Evolutionary conservation across 2,888 invertebrate genomes (phyloP).

Genomic region (Hyppa rectilinea): DNA sequence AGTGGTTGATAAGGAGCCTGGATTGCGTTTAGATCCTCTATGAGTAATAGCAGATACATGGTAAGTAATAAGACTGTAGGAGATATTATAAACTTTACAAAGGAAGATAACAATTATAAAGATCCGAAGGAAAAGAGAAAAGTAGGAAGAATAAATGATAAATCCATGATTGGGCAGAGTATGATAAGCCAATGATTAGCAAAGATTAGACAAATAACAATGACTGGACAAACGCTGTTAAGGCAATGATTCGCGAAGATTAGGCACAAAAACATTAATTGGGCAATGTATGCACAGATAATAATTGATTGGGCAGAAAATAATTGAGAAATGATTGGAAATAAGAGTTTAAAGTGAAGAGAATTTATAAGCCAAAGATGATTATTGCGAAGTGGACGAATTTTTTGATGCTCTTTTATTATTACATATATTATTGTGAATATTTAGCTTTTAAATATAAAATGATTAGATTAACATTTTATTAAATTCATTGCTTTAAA

Average conservation of each 20-base stretch:
- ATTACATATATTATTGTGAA: no score
- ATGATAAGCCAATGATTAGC: not conserved
- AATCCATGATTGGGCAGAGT: not conserved
- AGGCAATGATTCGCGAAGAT: not conserved
- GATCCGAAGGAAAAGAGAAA: not conserved
- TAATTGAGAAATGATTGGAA: not conserved
- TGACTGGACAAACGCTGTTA: not conserved
- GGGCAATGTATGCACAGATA: no score
- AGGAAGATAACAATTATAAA: not conserved
- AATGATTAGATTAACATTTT: no score
- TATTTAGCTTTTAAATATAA: no score
- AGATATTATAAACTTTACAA: not conserved
- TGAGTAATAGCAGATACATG: conserved; percentile 15
- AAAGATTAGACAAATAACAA: not conserved
- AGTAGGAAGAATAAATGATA: no score
- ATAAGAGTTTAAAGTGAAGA: not conserved
- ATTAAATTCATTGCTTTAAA: no score
- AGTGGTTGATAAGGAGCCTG: conserved; percentile 49
- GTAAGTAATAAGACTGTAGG: not conserved
- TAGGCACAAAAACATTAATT: not conserved
- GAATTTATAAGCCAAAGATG: no score
- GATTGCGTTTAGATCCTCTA: conserved; percentile 36
- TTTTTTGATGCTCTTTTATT: no score
- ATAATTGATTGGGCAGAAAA: not conserved
- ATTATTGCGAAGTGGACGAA: no score